phyloP scores from a whole-genome alignment of 2,888 invertebrate species.

The Nebria salina region DNA sequence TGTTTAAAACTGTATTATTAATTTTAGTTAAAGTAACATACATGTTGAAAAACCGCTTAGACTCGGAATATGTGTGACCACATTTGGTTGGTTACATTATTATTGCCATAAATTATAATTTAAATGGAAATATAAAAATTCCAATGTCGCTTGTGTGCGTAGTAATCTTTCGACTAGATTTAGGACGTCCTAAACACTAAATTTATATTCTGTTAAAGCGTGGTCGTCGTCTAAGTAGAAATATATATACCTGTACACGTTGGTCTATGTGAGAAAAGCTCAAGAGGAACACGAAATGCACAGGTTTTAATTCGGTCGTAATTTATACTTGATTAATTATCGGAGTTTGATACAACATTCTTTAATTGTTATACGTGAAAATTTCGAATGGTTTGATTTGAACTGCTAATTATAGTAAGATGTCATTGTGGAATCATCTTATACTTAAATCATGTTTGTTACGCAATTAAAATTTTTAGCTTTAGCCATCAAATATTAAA shows the following conservation, averaged over 20 bases:
- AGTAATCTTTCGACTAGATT: conserved; percentile 41
- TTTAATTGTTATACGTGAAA: conserved; percentile 7
- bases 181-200: conserved; percentile 38
- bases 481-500: too few species aligned
- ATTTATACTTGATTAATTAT: conserved; percentile 42
- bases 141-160: conserved; percentile 40
- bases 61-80: background rate
- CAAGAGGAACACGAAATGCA: conserved; percentile 11
- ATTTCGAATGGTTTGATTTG: conserved; percentile 8
- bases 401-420: background rate
- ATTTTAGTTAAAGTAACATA: background rate
- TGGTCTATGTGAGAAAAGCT: background rate
- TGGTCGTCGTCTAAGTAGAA: conserved; percentile 29
- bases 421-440: too few species aligned
- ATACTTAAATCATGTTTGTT: too few species aligned
- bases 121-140: conserved; percentile 46
- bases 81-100: conserved; percentile 29
- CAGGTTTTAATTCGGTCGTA: conserved; percentile 5
- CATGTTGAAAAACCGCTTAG: background rate
- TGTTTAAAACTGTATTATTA: background rate
- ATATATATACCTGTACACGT: conserved; percentile 2
- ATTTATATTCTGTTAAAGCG: conserved; percentile 44
- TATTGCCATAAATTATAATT: conserved; percentile 46
- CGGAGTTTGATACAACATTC: background rate
- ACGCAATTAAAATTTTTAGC: too few species aligned